Conservation (phyloP, 2,113 vertebrate genomes). For the Mustelus asterias region DNA sequence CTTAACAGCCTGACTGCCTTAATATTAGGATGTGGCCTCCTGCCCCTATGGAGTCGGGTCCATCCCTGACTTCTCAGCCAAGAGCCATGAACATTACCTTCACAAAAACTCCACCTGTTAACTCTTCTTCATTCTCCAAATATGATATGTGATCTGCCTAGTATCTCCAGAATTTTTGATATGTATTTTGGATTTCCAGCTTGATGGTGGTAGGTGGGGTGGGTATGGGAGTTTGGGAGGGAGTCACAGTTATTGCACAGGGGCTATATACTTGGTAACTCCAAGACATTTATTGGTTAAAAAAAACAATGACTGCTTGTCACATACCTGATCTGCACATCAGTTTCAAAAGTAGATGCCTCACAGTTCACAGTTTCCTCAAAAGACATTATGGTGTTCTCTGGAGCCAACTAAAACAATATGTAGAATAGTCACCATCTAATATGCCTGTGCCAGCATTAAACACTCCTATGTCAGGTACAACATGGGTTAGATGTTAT, state of each 20-base stretch:
- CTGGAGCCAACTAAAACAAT: conserved; percentile 74
- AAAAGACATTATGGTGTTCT: conserved; percentile 93
- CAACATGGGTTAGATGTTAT: background rate
- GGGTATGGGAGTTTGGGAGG: background rate
- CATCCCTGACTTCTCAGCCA: background rate
- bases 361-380: conserved; percentile 61
- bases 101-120: background rate
- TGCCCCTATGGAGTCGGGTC: no score
- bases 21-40: no score
- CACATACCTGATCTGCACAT: conserved; percentile 80
- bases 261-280: background rate
- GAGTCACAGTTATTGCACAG: conserved; percentile 8
- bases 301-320: background rate
- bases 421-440: conserved; percentile 38
- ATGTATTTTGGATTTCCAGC: background rate
- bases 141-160: background rate
- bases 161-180: background rate
- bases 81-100: background rate
- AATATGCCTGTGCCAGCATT: background rate
- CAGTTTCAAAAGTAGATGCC: conserved; percentile 77
- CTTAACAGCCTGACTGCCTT: no score
- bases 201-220: no score
- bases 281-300: background rate
- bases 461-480: background rate
- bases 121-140: background rate